Percentiles rank a stretch among this genome's conserved stretches.
phyloP scores from a whole-genome alignment of 1,140 invertebrate species.

The Radopholus similis region DNA sequence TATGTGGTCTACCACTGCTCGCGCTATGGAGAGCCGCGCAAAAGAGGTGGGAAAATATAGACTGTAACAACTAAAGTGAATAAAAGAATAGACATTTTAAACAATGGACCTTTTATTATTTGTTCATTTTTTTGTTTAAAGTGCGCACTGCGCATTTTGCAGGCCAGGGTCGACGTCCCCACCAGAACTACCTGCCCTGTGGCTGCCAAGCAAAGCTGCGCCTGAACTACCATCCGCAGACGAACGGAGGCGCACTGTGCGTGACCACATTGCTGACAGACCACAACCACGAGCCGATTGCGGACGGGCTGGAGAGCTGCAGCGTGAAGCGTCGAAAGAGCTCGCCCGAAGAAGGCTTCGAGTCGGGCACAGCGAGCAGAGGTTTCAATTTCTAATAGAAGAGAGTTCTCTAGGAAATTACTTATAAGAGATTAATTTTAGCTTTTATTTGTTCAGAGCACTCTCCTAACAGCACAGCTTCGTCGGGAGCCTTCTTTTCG shows the following conservation, averaged over 20 bases:
- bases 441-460: neutral
- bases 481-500: neutral
- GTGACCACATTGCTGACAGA: slow-evolving; percentile 25
- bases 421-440: too few species aligned
- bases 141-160: slow-evolving; percentile 16
- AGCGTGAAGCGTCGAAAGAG: neutral
- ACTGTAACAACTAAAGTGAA: neutral
- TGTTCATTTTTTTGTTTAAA: slow-evolving; percentile 11
- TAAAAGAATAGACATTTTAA: neutral
- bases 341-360: neutral
- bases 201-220: slow-evolving; percentile 50
- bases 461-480: slow-evolving; percentile 9
- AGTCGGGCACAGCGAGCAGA: neutral
- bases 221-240: slow-evolving; percentile 40
- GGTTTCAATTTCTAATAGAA: neutral
- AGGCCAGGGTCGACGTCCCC: slow-evolving; percentile 53
- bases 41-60: slow-evolving; percentile 32
- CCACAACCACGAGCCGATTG: neutral
- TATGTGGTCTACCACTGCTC: slow-evolving; percentile 56
- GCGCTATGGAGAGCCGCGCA: slow-evolving; percentile 48
- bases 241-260: slow-evolving; percentile 20
- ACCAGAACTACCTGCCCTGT: slow-evolving; percentile 56
- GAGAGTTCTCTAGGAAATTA: too few species aligned
- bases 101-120: neutral
- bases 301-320: neutral